Evolutionary conservation across 2,113 vertebrate genomes (phyloP).

Genomic region (Istiophorus platypterus): DNA sequence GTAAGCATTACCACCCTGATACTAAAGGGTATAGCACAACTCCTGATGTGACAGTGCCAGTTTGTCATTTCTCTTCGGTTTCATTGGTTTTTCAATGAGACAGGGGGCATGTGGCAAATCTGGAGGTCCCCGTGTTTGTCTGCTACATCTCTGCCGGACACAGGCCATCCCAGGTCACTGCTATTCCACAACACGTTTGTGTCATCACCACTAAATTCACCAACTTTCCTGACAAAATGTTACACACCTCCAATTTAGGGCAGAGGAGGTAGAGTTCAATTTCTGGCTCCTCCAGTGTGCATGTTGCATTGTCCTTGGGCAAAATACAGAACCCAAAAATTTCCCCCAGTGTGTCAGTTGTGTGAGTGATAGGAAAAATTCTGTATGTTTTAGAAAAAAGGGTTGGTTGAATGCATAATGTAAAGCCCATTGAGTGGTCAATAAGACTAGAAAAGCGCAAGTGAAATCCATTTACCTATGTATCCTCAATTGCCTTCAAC

Average conservation of each 20-base stretch:
- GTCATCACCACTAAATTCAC: conserved; percentile 66
- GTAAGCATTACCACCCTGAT: conserved; percentile 6
- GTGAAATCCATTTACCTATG: background rate
- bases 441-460: too few species aligned
- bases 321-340: too few species aligned
- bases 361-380: too few species aligned
- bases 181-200: conserved; percentile 70
- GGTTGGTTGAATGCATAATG: too few species aligned
- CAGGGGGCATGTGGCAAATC: conserved; percentile 57
- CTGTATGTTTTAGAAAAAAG: too few species aligned
- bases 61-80: conserved; percentile 40
- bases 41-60: conserved; percentile 41
- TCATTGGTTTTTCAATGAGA: conserved; percentile 40
- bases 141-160: conserved; percentile 56
- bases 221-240: conserved; percentile 69
- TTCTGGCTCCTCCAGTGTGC: too few species aligned
- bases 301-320: too few species aligned
- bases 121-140: conserved; percentile 50
- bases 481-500: conserved; percentile 6
- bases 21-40: conserved; percentile 22
- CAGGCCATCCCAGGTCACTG: conserved; percentile 66
- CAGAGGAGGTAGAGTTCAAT: too few species aligned
- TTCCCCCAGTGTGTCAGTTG: too few species aligned
- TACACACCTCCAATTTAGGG: conserved; percentile 38
- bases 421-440: too few species aligned